Percentiles rank a stretch among this genome's conserved stretches.
These are phyloP conservation scores for Pristionchus japonicus DNA, from an alignment of 2,888 invertebrate genomes.

Conservation along the genomic window DNA sequence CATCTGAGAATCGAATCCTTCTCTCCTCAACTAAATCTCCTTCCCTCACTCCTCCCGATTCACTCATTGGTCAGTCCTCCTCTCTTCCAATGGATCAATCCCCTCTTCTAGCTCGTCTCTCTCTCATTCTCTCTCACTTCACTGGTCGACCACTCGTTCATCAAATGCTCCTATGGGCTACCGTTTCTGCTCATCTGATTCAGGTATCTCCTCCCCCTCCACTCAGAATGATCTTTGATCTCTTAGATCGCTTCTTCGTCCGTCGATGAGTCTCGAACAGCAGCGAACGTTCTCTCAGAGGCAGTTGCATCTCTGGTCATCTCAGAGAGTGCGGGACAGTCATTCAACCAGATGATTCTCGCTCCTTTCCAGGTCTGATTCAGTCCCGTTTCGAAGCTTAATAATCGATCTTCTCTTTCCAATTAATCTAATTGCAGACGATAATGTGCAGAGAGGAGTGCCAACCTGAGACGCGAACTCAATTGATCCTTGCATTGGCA, in stretches of 20 bases:
- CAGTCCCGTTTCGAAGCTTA: no score
- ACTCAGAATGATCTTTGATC: conserved; percentile 12
- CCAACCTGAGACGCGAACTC: conserved; percentile 90
- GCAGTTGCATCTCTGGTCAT: conserved; percentile 54
- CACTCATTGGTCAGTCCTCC: conserved; percentile 45
- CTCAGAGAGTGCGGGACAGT: conserved; percentile 53
- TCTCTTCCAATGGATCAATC: no score
- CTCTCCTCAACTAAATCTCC: conserved; percentile 52
- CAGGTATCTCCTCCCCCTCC: conserved; percentile 80
- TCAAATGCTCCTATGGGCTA: conserved; percentile 91
- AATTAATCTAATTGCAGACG: conserved; percentile 81
- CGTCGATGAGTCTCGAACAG: conserved; percentile 56
- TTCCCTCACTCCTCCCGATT: conserved; percentile 57
- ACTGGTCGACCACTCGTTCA: conserved; percentile 80
- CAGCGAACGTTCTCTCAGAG: conserved; percentile 57
- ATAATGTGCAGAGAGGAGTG: conserved; percentile 92
- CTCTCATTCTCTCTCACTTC: conserved; percentile 57
- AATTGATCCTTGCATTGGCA: conserved; percentile 94
- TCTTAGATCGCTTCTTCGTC: conserved; percentile 50
- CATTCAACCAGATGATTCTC: conserved; percentile 67
- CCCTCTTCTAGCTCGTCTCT: conserved; percentile 46
- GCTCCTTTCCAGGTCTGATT: conserved; percentile 57
- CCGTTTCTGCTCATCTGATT: conserved; percentile 92
- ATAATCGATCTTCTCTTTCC: no score
- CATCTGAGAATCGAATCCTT: conserved; percentile 86